These are phyloP conservation scores for Pampus argenteus DNA, from an alignment of 2,797 vertebrate genomes.

Conservation along the genomic window DNA sequence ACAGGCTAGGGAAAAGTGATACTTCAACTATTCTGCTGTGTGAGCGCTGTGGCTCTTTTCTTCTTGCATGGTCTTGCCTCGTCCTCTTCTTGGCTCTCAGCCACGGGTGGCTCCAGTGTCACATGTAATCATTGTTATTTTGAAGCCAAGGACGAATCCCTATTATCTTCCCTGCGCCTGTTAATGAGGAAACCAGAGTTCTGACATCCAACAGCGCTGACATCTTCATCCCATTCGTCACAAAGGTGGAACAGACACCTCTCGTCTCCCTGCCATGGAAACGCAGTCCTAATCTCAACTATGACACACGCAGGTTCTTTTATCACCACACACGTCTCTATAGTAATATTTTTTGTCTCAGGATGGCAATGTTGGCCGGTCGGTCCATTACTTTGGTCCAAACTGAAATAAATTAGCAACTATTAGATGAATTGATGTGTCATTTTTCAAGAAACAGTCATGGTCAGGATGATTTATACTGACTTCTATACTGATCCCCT, in stretches of 20 bases:
- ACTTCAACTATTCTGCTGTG: conserved; percentile 46
- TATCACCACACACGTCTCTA: conserved; percentile 9
- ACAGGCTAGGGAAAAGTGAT: conserved; percentile 44
- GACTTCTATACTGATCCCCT: neutral
- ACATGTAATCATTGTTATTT: conserved; percentile 67
- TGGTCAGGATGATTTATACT: neutral
- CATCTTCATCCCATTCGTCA: conserved; percentile 65
- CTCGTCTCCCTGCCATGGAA: conserved; percentile 17
- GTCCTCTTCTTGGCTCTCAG: conserved; percentile 55
- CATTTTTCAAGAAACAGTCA: neutral
- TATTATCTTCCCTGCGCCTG: conserved; percentile 47
- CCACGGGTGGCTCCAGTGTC: conserved; percentile 58
- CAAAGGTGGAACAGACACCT: conserved; percentile 33
- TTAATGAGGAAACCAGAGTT: conserved; percentile 71
- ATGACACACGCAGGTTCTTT: neutral
- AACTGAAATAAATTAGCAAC: neutral
- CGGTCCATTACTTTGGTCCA: too few species aligned
- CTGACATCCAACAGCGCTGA: conserved; percentile 51
- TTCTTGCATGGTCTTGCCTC: conserved; percentile 36
- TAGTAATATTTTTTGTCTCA: neutral
- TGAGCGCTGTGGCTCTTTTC: conserved; percentile 43
- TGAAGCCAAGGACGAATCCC: conserved; percentile 61
- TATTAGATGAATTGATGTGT: neutral
- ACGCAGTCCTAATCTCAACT: conserved; percentile 18
- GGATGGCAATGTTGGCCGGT: neutral